Conservation (phyloP, 1,140 invertebrate species). For the Calephelis virginiensis region DNA sequence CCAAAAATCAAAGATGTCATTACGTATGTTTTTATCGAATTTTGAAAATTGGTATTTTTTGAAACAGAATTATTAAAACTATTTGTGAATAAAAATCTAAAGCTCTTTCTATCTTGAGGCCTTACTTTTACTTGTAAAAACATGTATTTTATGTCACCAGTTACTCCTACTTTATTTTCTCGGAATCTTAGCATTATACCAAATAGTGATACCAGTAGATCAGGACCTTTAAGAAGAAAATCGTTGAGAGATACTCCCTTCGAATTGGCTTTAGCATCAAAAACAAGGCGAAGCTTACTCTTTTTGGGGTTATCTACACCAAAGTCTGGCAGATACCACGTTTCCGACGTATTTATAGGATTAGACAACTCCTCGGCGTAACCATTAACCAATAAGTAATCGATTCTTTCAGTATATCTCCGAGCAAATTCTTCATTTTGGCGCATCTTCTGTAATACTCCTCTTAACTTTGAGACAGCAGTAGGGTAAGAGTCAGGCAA, state of each 20-base stretch:
- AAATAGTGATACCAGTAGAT: constrained; percentile 34
- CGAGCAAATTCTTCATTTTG: neutral
- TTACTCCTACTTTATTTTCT: constrained; percentile 35
- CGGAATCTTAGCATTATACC: constrained; percentile 41
- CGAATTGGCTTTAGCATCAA: constrained; percentile 37
- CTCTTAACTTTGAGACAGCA: too few relatives aligned
- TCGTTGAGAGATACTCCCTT: constrained; percentile 37
- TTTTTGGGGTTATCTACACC: constrained; percentile 32
- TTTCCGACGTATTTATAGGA: neutral
- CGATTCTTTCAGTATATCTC: constrained; percentile 15
- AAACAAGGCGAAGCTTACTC: constrained; percentile 42
- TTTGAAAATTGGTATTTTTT: too few relatives aligned
- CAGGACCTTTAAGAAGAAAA: constrained; percentile 35
- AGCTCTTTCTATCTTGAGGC: constrained; percentile 28
- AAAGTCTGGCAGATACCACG: constrained; percentile 49
- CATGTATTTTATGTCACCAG: constrained; percentile 33
- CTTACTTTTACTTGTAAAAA: constrained; percentile 34
- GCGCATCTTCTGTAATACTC: too few relatives aligned
- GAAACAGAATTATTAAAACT: neutral
- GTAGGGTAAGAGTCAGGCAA: constrained; percentile 26
- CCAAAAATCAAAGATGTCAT: constrained; percentile 35
- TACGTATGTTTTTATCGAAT: constrained; percentile 7
- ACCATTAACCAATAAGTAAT: constrained; percentile 14
- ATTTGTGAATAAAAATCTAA: constrained; percentile 37
- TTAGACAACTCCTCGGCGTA: constrained; percentile 18